A percentile compares a stretch with the other conserved stretches of the same genome.
Evolutionary conservation across 2,113 vertebrate genomes (phyloP).

Genomic region (Leptosomus discolor): DNA sequence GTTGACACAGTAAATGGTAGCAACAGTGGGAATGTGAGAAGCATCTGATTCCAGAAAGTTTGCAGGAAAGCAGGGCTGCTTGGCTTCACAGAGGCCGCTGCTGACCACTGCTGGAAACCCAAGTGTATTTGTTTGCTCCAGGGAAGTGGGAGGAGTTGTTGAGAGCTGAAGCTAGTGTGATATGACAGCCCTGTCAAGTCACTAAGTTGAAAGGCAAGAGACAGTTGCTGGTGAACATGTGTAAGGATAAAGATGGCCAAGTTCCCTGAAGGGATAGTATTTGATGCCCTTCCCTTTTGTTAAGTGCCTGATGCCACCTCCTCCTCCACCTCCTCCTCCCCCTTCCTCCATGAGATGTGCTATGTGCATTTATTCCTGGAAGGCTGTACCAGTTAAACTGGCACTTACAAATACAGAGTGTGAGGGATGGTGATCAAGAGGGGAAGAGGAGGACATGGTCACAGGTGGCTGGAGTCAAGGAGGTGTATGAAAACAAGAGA

Average conservation of each 20-base stretch:
- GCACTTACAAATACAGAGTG: background rate
- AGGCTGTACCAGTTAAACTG: background rate
- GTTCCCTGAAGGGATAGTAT: background rate
- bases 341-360: background rate
- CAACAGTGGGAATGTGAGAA: background rate
- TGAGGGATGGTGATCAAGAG: background rate
- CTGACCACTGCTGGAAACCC: background rate
- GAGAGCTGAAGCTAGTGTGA: background rate
- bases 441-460: background rate
- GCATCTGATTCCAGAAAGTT: background rate
- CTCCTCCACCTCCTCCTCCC: background rate
- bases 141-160: background rate
- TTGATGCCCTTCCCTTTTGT: background rate
- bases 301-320: background rate
- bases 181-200: background rate
- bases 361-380: background rate
- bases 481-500: background rate
- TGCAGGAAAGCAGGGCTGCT: background rate
- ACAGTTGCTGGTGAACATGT: background rate
- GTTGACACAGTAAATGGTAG: background rate
- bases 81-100: background rate
- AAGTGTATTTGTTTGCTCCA: background rate
- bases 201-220: background rate
- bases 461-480: background rate
- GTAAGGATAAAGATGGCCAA: background rate